Base-by-base conservation (phyloP, 2,888 invertebrate species). In the Congeria kusceri region DNA sequence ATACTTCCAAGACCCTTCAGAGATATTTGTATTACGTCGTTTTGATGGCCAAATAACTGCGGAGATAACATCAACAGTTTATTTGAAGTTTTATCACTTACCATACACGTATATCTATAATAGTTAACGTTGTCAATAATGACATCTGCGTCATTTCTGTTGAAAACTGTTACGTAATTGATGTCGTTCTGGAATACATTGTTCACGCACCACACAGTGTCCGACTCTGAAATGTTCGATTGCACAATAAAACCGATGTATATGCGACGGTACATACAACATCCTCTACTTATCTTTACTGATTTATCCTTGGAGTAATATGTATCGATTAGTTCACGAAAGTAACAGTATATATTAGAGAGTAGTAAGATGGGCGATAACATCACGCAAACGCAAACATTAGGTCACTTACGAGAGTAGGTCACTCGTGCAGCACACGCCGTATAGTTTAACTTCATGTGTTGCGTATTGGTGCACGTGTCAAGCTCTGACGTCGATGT, bases 331-430 rank as follows among this genome's bases (percentile, higher is more conserved):
- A n/a, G n/a, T n/a, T n/a, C n/a, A n/a, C n/a, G n/a, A n/a, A n/a
- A n/a, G n/a, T n/a, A n/a, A n/a, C n/a, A n/a, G n/a, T n/a, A n/a
- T n/a, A n/a, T n/a, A n/a, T n/a, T n/a, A n/a, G n/a, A n/a, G n/a
- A n/a, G n/a, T n/a, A n/a, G n/a, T n/a, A n/a, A n/a, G n/a, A n/a
- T n/a, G n/a, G n/a, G n/a, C n/a, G 15, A 46, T 11, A 15, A 15
- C 13, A 15, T 46, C 13, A 15, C 13, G 13, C 11, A 46, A 15
- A 46, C n/a, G 15, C 15, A 15, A 15, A n/a, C n/a, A n/a, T 18
- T 18, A 18, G n/a, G 23, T 62, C 23, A 75, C 76, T 68, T 71
- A 89, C 89, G 72, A 53, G 88, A 86, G 69, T 87, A 86, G 3
- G 84, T 81, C 13, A 80, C 81, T 47, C 71, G 64, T 39, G 79